Conservation (phyloP, 2,888 invertebrate genomes). For the Scelioninae gen. 2 region DNA sequence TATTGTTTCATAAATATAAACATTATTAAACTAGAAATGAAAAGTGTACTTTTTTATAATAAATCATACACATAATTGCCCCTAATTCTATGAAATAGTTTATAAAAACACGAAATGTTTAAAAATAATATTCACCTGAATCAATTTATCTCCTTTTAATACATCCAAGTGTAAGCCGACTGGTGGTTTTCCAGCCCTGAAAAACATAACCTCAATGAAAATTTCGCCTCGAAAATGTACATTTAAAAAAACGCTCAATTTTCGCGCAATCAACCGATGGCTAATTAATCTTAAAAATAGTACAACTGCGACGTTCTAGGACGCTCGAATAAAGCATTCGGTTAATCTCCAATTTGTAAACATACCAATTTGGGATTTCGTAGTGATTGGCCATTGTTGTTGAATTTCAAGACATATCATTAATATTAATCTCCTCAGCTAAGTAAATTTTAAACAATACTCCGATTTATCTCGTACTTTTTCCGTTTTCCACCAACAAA, state of each 20-base stretch:
- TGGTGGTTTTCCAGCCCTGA: slow-evolving; percentile 98
- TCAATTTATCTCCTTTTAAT: slow-evolving; percentile 95
- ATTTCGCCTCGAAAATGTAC: neutral
- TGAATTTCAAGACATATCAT: slow-evolving; percentile 37
- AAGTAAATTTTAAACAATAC: neutral
- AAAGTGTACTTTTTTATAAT: too few relatives aligned
- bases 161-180: slow-evolving; percentile 98
- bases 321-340: slow-evolving; percentile 5
- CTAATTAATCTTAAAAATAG: slow-evolving; percentile 28
- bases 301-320: neutral
- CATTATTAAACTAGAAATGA: too few relatives aligned
- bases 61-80: too few relatives aligned
- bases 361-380: slow-evolving; percentile 93
- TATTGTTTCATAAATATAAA: too few relatives aligned
- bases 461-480: neutral
- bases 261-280: neutral
- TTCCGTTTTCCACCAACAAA: neutral
- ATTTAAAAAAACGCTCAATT: neutral
- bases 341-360: slow-evolving; percentile 41
- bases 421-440: too few relatives aligned
- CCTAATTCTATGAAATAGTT: too few relatives aligned
- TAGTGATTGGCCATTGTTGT: slow-evolving; percentile 88
- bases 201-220: slow-evolving; percentile 58
- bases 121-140: slow-evolving; percentile 80
- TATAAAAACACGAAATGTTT: too few relatives aligned